Conservation (phyloP, 64 coral and sea anemone genomes). For the Porites australiensis region DNA sequence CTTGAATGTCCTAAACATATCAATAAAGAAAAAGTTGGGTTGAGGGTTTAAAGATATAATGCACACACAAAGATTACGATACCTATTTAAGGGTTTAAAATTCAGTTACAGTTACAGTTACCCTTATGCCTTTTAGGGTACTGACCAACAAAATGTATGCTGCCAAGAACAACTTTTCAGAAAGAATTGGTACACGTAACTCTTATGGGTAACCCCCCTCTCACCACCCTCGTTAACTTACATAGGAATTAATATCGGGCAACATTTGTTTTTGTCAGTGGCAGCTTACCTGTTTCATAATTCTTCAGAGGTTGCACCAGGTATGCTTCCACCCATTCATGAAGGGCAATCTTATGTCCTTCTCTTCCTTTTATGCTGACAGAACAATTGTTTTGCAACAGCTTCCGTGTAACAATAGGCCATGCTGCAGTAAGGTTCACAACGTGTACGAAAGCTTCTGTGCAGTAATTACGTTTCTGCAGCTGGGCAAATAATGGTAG, state of each 20-base stretch:
- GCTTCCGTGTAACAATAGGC: slow-evolving; percentile 47
- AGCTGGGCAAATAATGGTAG: slow-evolving; percentile 56
- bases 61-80: background rate
- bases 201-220: too few species aligned
- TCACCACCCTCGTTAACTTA: too few species aligned
- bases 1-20: slow-evolving; percentile 21
- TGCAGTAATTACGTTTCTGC: slow-evolving; percentile 18
- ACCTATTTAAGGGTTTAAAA: background rate
- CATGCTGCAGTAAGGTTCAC: slow-evolving; percentile 36
- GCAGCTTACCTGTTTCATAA: background rate
- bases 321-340: slow-evolving; percentile 54
- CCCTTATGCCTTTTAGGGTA: too few species aligned
- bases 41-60: background rate
- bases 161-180: too few species aligned
- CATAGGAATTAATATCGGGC: too few species aligned
- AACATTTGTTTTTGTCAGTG: too few species aligned
- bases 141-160: too few species aligned
- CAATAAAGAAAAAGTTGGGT: background rate
- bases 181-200: too few species aligned
- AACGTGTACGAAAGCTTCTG: slow-evolving; percentile 56
- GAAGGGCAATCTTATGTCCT: slow-evolving; percentile 23
- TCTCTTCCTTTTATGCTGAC: slow-evolving; percentile 24
- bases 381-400: slow-evolving; percentile 49
- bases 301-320: slow-evolving; percentile 8
- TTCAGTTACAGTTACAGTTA: too few species aligned